Conservation (phyloP, 2,888 invertebrate genomes). For the Tridacna gigas region DNA sequence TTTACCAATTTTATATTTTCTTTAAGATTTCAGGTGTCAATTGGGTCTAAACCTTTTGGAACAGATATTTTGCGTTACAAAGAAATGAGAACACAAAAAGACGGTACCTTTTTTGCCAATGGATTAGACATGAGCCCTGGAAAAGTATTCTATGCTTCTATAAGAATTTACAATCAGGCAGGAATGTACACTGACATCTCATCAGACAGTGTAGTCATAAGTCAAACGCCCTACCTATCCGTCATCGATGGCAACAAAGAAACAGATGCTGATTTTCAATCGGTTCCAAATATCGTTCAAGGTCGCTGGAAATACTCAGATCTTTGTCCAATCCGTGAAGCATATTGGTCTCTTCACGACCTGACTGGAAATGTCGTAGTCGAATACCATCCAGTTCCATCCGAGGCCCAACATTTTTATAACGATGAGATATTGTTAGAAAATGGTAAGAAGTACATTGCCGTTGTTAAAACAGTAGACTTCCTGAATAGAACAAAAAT, state of each 20-base stretch:
- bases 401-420: conserved; percentile 51
- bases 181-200: conserved; percentile 60
- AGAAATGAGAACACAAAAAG: neutral
- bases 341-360: conserved; percentile 66
- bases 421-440: conserved; percentile 68
- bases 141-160: conserved; percentile 60
- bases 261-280: conserved; percentile 66
- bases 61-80: conserved; percentile 37
- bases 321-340: conserved; percentile 66
- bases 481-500: conserved; percentile 61
- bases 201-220: conserved; percentile 68
- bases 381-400: conserved; percentile 51
- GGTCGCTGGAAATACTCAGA: conserved; percentile 73
- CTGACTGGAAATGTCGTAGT: conserved; percentile 64
- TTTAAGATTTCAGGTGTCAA: conserved; percentile 42
- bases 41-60: conserved; percentile 41
- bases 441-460: conserved; percentile 71
- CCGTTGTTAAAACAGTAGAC: conserved; percentile 64
- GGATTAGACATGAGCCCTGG: conserved; percentile 49
- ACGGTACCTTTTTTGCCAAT: conserved; percentile 50
- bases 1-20: no score
- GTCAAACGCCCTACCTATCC: conserved; percentile 54
- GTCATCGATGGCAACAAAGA: conserved; percentile 63
- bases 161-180: conserved; percentile 69
- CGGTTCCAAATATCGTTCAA: conserved; percentile 61